Evolutionary conservation across 2,888 invertebrate species (phyloP).

Genomic region (Aelia acuminata): DNA sequence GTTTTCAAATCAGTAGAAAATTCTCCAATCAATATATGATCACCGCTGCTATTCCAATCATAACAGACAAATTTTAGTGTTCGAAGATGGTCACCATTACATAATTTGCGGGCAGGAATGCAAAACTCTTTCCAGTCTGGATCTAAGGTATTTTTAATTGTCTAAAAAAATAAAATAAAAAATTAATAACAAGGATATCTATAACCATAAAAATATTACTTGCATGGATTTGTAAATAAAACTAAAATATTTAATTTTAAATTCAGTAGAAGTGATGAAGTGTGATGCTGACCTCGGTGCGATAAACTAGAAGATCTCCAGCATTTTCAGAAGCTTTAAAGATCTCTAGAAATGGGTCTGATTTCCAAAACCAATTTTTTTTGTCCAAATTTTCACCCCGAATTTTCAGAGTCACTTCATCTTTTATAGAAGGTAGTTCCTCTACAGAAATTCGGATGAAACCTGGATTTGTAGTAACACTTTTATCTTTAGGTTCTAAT

Average conservation of each 20-base stretch:
- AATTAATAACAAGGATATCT: neutral
- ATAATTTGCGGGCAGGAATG: conserved; percentile 70
- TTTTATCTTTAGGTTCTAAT: conserved; percentile 63
- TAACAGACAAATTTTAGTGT: conserved; percentile 71
- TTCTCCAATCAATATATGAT: conserved; percentile 71
- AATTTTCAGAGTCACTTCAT: conserved; percentile 69
- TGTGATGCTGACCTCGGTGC: conserved; percentile 71
- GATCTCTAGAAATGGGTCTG: conserved; percentile 69
- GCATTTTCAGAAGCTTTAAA: conserved; percentile 70
- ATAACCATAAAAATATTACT: too few species aligned
- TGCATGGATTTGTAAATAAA: neutral
- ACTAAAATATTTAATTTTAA: neutral
- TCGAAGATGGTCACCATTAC: conserved; percentile 72
- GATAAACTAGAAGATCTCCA: conserved; percentile 71
- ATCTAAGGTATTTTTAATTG: conserved; percentile 71
- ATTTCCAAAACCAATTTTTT: conserved; percentile 69
- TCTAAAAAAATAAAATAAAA: conserved; percentile 61
- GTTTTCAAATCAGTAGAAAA: conserved; percentile 70
- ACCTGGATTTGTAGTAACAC: conserved; percentile 66
- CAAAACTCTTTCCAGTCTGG: conserved; percentile 73
- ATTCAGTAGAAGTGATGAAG: neutral
- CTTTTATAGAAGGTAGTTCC: conserved; percentile 69
- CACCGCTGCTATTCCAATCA: conserved; percentile 72
- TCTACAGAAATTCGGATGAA: conserved; percentile 67
- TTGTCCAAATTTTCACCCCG: conserved; percentile 69